Conservation (phyloP, 2,797 vertebrate species). For the Semotilus atromaculatus region DNA sequence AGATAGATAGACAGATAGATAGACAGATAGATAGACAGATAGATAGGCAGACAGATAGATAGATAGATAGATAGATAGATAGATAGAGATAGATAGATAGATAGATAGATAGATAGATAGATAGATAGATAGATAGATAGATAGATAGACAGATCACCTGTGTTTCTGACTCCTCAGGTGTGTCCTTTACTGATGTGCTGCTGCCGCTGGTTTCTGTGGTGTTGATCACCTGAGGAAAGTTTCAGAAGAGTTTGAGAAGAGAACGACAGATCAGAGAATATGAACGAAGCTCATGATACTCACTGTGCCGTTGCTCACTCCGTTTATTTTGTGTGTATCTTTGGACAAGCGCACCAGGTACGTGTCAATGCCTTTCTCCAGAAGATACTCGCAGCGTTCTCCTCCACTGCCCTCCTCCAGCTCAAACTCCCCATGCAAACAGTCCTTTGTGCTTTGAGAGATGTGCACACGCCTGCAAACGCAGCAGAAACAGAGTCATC, state of each 20-base stretch:
- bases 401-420: constrained; percentile 88
- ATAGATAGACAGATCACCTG: constrained; percentile 3
- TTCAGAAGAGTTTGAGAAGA: not conserved
- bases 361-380: constrained; percentile 92
- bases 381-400: constrained; percentile 89
- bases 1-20: not conserved
- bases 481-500: not conserved
- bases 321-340: constrained; percentile 67
- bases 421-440: constrained; percentile 90
- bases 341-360: constrained; percentile 85
- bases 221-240: constrained; percentile 44
- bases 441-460: constrained; percentile 91
- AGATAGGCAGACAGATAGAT: rapidly evolving
- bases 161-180: not conserved
- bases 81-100: rapidly evolving
- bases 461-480: constrained; percentile 89
- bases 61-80: rapidly evolving
- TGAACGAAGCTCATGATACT: constrained; percentile 61
- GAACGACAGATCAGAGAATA: not conserved
- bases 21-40: rapidly evolving
- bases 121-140: rapidly evolving
- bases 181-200: not conserved
- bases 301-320: constrained; percentile 78
- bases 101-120: rapidly evolving
- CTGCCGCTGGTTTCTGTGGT: constrained; percentile 54